Evolutionary conservation across 1,140 invertebrate genomes (phyloP).

Genomic region (Ceratosolen fusciceps): DNA sequence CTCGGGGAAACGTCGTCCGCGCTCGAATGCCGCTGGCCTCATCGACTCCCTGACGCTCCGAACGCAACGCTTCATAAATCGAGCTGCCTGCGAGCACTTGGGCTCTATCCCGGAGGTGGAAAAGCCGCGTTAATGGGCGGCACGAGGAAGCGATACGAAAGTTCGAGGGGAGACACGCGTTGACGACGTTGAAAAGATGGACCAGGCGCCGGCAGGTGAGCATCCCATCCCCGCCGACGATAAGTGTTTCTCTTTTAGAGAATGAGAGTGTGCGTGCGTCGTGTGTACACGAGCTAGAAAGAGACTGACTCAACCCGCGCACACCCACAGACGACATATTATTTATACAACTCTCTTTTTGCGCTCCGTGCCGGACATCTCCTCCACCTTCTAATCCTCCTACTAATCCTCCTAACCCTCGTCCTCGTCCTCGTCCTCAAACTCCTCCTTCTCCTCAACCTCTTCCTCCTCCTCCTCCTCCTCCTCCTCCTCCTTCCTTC

Average conservation of each 20-base stretch:
- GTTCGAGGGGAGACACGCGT: constrained; percentile 13
- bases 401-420: neutral
- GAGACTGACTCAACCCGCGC: too few species aligned
- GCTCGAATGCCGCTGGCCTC: constrained; percentile 4
- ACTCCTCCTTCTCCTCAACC: too few species aligned
- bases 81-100: constrained; percentile 2
- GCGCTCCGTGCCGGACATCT: neutral
- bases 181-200: constrained; percentile 41
- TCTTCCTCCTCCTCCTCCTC: neutral
- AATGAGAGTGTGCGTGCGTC: too few species aligned
- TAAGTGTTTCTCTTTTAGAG: too few species aligned
- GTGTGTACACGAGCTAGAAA: too few species aligned
- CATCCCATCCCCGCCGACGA: neutral
- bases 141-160: constrained; percentile 6
- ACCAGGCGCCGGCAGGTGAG: constrained; percentile 51
- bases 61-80: too few species aligned
- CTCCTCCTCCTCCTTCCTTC: neutral
- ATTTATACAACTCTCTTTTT: too few species aligned
- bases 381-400: neutral
- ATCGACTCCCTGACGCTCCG: neutral
- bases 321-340: too few species aligned
- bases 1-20: neutral
- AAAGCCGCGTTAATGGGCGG: constrained; percentile 31
- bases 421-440: neutral
- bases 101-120: neutral